Base-by-base conservation (phyloP, 2,113 vertebrate genomes). In the Gadus macrocephalus region DNA sequence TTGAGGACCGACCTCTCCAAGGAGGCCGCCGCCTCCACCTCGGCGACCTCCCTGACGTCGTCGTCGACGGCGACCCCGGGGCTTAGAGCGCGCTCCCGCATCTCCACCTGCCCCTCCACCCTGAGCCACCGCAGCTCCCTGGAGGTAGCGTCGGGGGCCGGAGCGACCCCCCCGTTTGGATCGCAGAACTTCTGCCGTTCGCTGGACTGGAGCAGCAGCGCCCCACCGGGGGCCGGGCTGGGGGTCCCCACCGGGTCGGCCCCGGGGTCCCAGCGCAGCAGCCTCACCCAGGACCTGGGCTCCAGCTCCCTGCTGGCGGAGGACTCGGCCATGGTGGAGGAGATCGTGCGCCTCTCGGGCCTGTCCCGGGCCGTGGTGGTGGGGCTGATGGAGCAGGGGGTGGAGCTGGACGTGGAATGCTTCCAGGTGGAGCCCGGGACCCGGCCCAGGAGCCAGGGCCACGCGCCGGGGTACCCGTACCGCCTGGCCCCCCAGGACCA, bases 321-420 rank as follows among this genome's bases (percentile, higher is more conserved):
- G 78, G 89, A 92, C 75, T 92, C 90, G 0, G 74, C 82, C 20
- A 87, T 91, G 84, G 91, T 93, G 60, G 90, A 74, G 20, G 92
- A 93, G 79, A 93, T 92, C 73, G 91, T 91, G 5, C 90, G 92
- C 62, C 86, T 93, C 28, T 93, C 91, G 11, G 92, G 91, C 31
- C 80, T 93, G 53, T 89, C 92, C 2, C 78, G 83, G 76, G 84
- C 91, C 8, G 91, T 92, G 61, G 91, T 93, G 59, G 87, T 92
- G 0, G 91, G 90, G n/a, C 86, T 93, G 28, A 92, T 93, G 90
- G 92, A 93, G 69, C 91, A 93, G 77, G 92, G 92, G 0, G 91
- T 93, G 61, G 92, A 93, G 76, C 78, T 93, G 38, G 91, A 93
- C 53, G 81, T 91, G 0, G 92, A 93, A 66, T 92, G 91, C 68